phyloP scores from a whole-genome alignment of 1,140 invertebrate genomes.

The Diachasmimorpha longicaudata region DNA sequence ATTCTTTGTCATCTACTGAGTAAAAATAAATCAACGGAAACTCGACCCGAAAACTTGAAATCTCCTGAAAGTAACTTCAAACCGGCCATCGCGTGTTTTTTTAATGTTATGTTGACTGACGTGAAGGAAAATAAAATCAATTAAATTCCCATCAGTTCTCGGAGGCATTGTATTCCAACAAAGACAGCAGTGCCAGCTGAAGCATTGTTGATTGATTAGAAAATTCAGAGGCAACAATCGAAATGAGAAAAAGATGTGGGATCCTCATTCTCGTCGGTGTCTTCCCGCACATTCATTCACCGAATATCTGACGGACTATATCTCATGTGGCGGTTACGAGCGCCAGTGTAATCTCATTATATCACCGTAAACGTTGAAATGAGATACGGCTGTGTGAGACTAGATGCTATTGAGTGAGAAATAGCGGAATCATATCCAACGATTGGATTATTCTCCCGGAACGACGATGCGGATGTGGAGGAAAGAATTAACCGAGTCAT shows the following conservation, averaged over 20 bases:
- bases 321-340: neutral
- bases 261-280: neutral
- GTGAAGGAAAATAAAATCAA: neutral
- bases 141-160: neutral
- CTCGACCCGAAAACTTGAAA: too few relatives aligned
- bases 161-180: neutral
- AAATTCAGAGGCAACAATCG: neutral
- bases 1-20: too few relatives aligned
- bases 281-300: neutral
- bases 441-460: neutral
- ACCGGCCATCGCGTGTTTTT: neutral
- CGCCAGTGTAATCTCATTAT: neutral
- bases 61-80: neutral
- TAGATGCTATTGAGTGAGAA: neutral
- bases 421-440: neutral
- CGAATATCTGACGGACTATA: neutral
- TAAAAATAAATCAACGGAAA: too few relatives aligned
- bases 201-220: neutral
- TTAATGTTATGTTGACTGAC: neutral
- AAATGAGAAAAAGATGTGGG: neutral
- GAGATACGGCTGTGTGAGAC: neutral
- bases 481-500: conserved; percentile 12
- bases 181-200: neutral
- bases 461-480: neutral
- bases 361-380: neutral